These are phyloP conservation scores for Formica exsecta DNA, from an alignment of 1,140 invertebrate species.

Conservation along the genomic window DNA sequence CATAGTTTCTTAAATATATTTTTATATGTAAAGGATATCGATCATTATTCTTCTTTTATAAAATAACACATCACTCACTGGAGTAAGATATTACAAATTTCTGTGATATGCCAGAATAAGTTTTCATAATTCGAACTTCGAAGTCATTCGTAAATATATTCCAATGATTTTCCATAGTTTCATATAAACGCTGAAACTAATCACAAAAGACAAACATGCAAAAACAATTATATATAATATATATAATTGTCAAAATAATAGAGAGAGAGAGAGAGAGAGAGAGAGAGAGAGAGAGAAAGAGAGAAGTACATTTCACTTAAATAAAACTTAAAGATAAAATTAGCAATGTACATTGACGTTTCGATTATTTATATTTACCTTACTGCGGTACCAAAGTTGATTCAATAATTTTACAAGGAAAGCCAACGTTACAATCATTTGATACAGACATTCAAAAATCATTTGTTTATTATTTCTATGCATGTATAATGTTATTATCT, in stretches of 20 bases:
- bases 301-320: background rate
- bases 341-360: background rate
- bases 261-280: no score
- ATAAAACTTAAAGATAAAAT: background rate
- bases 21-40: background rate
- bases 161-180: slow-evolving; percentile 43
- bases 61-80: background rate
- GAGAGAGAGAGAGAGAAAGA: no score
- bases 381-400: slow-evolving; percentile 9
- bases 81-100: slow-evolving; percentile 21
- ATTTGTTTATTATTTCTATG: slow-evolving; percentile 1
- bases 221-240: background rate
- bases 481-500: slow-evolving; percentile 28
- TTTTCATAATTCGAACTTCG: slow-evolving; percentile 17
- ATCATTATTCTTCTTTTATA: background rate
- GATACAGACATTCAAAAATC: slow-evolving; percentile 25
- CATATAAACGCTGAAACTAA: slow-evolving; percentile 35
- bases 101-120: background rate
- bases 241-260: background rate
- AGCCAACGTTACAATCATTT: background rate
- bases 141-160: slow-evolving; percentile 16
- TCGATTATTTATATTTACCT: background rate
- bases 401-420: slow-evolving; percentile 29
- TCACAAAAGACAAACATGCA: background rate
- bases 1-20: background rate